A percentile compares a stretch with the other conserved stretches of the same genome.
Evolutionary conservation across 1,140 invertebrate species (phyloP).

Genomic region (Metopolophium dirhodum): DNA sequence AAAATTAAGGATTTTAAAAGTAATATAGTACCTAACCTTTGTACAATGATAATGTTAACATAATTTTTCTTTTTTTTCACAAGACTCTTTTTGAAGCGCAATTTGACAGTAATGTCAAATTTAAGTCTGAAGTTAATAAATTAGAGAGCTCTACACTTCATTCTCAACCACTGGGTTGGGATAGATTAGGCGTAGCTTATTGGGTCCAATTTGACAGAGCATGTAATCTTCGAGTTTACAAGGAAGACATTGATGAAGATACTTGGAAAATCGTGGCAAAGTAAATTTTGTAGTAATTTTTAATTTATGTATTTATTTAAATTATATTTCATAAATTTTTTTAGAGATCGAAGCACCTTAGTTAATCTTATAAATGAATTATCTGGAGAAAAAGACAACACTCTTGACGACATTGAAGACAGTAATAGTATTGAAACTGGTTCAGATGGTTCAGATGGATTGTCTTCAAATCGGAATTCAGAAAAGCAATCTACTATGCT

Average conservation of each 20-base stretch:
- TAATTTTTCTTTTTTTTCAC: conserved; percentile 61
- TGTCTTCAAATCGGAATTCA: not conserved
- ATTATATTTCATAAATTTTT: conserved; percentile 2
- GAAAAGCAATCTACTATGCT: not conserved
- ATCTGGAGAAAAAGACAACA: conserved; percentile 16
- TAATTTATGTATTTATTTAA: not conserved
- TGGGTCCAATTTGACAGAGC: conserved; percentile 92
- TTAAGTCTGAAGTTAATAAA: conserved; percentile 90
- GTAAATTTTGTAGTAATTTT: conserved; percentile 66
- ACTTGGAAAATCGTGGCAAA: conserved; percentile 92
- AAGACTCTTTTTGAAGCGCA: conserved; percentile 90
- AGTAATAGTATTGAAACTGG: conserved; percentile 31
- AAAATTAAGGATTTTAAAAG: conserved; percentile 89
- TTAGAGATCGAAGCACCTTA: conserved; percentile 36
- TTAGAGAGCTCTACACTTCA: conserved; percentile 79
- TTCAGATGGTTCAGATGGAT: conserved; percentile 18
- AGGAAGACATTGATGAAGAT: conserved; percentile 94
- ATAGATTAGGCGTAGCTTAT: conserved; percentile 87
- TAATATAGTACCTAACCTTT: conserved; percentile 61
- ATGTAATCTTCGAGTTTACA: conserved; percentile 88
- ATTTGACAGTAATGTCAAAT: conserved; percentile 92
- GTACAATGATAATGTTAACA: not conserved
- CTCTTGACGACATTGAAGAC: conserved; percentile 32
- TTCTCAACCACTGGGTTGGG: conserved; percentile 85
- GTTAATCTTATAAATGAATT: conserved; percentile 48